Percentiles rank a stretch among this genome's conserved stretches.
phyloP scores from a whole-genome alignment of 2,113 vertebrate species.

The Ictalurus furcatus region DNA sequence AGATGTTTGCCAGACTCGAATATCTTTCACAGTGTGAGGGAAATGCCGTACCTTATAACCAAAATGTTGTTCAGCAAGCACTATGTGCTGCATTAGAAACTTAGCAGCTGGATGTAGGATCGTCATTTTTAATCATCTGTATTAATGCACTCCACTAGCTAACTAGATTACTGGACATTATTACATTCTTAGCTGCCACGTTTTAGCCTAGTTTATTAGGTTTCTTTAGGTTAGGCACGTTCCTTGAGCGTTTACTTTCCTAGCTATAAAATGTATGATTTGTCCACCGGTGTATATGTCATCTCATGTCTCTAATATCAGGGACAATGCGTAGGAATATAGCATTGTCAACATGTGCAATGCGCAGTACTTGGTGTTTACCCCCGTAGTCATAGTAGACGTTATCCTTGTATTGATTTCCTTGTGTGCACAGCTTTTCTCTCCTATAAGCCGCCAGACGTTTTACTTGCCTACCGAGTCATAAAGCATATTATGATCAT shows the following conservation, averaged over 20 bases:
- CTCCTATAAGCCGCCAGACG: background rate
- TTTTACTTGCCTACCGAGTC: background rate
- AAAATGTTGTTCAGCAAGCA: background rate
- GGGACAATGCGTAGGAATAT: background rate
- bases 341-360: background rate
- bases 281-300: background rate
- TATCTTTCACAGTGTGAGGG: background rate
- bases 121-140: background rate
- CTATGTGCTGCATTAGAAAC: background rate
- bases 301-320: background rate
- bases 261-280: background rate
- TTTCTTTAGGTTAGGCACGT: background rate
- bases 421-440: background rate
- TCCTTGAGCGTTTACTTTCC: background rate
- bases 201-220: background rate
- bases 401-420: constrained; percentile 12
- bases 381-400: background rate
- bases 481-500: constrained; percentile 1
- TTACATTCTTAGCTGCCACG: background rate
- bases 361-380: constrained; percentile 3
- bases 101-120: background rate
- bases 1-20: background rate
- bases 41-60: background rate
- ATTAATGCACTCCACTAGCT: background rate
- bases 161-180: background rate